These are phyloP conservation scores for Neolamprologus sp. DNA, from an alignment of 2,113 vertebrate genomes.

Conservation along the genomic window DNA sequence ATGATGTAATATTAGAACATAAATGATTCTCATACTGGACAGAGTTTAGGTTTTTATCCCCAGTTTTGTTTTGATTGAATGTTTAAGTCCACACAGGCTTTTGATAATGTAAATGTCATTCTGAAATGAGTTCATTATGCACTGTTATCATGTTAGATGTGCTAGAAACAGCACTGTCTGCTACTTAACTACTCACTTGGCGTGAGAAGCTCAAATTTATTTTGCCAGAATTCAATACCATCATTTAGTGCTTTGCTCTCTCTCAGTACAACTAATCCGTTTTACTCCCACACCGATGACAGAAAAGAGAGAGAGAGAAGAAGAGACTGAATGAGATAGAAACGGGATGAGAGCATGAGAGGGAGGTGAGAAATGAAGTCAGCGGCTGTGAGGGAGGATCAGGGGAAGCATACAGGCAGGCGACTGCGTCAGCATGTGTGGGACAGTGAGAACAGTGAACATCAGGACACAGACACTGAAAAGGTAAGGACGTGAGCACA, in stretches of 20 bases:
- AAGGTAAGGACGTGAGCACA: background rate
- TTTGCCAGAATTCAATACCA: constrained; percentile 53
- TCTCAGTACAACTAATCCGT: constrained; percentile 55
- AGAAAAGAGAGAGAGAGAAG: constrained; percentile 3
- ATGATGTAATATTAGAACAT: background rate
- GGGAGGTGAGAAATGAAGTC: constrained; percentile 25
- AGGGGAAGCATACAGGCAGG: background rate
- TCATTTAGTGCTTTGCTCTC: constrained; percentile 52
- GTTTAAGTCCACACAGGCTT: background rate
- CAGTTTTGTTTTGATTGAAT: background rate
- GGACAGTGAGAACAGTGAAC: background rate
- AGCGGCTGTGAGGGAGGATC: constrained; percentile 22
- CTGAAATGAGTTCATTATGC: constrained; percentile 44
- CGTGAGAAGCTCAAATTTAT: constrained; percentile 42
- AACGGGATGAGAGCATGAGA: background rate
- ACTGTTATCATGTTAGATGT: constrained; percentile 38
- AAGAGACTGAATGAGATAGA: constrained; percentile 1
- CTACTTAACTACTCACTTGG: constrained; percentile 40
- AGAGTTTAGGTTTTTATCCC: background rate
- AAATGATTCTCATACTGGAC: background rate
- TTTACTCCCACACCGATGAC: constrained; percentile 52
- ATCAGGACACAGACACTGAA: background rate
- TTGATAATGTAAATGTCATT: constrained; percentile 23
- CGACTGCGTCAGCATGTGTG: background rate
- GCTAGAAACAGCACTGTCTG: constrained; percentile 8